These are phyloP conservation scores for Nephrocerus scutellatus DNA, from an alignment of 2,888 invertebrate genomes.

Conservation along the genomic window DNA sequence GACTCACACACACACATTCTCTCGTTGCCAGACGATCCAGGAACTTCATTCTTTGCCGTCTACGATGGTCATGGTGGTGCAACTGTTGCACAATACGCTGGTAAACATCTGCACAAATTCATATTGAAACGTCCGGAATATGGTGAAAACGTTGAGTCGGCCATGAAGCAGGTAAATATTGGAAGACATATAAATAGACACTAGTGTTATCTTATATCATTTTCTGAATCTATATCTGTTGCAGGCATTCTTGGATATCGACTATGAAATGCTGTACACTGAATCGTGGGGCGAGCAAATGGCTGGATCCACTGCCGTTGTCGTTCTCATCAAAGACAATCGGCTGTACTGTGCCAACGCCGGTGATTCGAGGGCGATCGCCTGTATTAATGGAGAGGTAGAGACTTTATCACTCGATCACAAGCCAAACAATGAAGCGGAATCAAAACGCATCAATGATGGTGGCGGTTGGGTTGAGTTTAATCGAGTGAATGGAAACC, in stretches of 20 bases:
- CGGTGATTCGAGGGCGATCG: constrained; percentile 93
- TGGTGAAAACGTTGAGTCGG: constrained; percentile 70
- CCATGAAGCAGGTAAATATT: constrained; percentile 65
- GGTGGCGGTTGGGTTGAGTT: constrained; percentile 98
- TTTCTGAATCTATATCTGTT: constrained; percentile 12
- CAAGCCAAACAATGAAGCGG: constrained; percentile 86
- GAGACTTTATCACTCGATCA: constrained; percentile 77
- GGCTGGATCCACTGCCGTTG: constrained; percentile 91
- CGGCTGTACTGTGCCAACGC: constrained; percentile 92
- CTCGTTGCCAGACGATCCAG: constrained; percentile 86
- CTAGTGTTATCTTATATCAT: not conserved
- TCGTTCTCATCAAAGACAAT: constrained; percentile 75
- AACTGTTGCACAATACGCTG: constrained; percentile 89
- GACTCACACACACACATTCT: constrained; percentile 96
- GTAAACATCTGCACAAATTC: constrained; percentile 89
- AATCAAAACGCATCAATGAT: constrained; percentile 79
- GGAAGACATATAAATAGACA: constrained; percentile 12
- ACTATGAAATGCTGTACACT: constrained; percentile 87
- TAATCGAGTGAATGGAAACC: constrained; percentile 95
- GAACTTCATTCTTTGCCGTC: constrained; percentile 91
- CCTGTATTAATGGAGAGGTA: constrained; percentile 73
- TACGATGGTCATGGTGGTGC: constrained; percentile 72
- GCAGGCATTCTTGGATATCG: constrained; percentile 83
- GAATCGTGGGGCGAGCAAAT: constrained; percentile 83
- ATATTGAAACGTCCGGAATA: constrained; percentile 78